Percentiles rank a stretch among this genome's conserved stretches.
phyloP scores from a whole-genome alignment of 2,888 invertebrate species.

The Agapetus fuscipes region DNA sequence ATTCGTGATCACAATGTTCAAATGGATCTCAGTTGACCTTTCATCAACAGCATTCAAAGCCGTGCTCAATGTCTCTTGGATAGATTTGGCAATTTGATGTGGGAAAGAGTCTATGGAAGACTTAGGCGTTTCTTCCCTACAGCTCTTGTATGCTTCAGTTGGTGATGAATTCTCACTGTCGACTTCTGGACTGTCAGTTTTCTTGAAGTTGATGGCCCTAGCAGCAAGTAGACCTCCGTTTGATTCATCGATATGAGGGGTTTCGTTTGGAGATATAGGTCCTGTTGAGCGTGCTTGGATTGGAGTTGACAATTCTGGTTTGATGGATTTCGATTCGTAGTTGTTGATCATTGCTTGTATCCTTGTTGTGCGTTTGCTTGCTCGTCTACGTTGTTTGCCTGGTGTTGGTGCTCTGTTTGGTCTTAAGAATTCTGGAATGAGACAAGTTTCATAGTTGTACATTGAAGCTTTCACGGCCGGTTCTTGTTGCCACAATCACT shows the following conservation, averaged over 20 bases:
- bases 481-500: too few species aligned
- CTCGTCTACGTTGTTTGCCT: constrained; percentile 23
- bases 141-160: constrained; percentile 13
- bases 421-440: constrained; percentile 35
- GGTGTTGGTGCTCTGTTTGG: constrained; percentile 42
- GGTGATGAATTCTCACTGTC: constrained; percentile 5
- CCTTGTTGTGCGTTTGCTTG: constrained; percentile 10
- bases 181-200: constrained; percentile 21
- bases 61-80: constrained; percentile 14
- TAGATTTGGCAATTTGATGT: constrained; percentile 16
- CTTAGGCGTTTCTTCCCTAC: constrained; percentile 2
- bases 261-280: constrained; percentile 26
- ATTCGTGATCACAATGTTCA: constrained; percentile 19
- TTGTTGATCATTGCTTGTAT: constrained; percentile 21
- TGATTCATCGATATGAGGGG: constrained; percentile 37
- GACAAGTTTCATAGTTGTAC: too few species aligned
- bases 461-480: too few species aligned
- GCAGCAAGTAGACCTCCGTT: constrained; percentile 30
- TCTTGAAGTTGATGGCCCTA: constrained; percentile 41
- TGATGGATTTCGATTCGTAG: constrained; percentile 16
- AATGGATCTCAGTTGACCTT: constrained; percentile 17
- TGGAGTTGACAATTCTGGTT: constrained; percentile 13
- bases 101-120: constrained; percentile 9
- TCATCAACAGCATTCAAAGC: constrained; percentile 15
- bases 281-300: constrained; percentile 24